These are phyloP conservation scores for Orthosia gracilis DNA, from an alignment of 2,888 invertebrate species.

Conservation along the genomic window DNA sequence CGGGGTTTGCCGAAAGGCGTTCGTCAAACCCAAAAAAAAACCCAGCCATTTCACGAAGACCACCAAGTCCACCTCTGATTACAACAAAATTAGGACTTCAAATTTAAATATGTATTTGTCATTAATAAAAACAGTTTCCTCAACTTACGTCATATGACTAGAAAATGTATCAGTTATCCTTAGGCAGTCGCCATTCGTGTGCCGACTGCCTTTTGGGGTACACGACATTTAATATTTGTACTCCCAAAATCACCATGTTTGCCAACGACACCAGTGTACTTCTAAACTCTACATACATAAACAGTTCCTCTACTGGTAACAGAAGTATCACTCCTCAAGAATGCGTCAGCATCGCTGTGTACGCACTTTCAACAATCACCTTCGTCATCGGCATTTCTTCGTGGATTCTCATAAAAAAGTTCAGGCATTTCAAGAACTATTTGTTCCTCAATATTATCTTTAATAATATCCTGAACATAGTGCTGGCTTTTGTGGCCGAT, in stretches of 20 bases:
- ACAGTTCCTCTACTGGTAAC: background rate
- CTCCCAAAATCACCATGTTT: conserved; percentile 15
- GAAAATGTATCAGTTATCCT: background rate
- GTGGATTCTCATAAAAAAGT: conserved; percentile 48
- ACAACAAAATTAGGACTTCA: no score
- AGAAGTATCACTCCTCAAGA: background rate
- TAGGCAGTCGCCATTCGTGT: background rate
- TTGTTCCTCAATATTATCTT: conserved; percentile 48
- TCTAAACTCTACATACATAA: conserved; percentile 8
- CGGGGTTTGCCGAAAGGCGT: no score
- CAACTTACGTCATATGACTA: background rate
- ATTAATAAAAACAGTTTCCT: conserved; percentile 14
- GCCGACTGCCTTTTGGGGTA: background rate
- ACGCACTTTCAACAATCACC: conserved; percentile 8
- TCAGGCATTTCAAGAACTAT: conserved; percentile 53
- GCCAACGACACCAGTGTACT: conserved; percentile 12
- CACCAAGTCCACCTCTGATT: no score
- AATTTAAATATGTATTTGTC: background rate
- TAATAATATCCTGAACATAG: conserved; percentile 21
- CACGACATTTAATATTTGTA: background rate
- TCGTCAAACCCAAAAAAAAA: no score
- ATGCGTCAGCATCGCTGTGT: conserved; percentile 2
- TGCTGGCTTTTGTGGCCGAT: background rate
- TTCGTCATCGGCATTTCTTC: conserved; percentile 42
- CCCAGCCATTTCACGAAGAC: no score